A percentile compares a stretch with the other conserved stretches of the same genome.
These are phyloP conservation scores for Drosophila ambigua DNA, from an alignment of 1,140 invertebrate genomes.

Conservation along the genomic window DNA sequence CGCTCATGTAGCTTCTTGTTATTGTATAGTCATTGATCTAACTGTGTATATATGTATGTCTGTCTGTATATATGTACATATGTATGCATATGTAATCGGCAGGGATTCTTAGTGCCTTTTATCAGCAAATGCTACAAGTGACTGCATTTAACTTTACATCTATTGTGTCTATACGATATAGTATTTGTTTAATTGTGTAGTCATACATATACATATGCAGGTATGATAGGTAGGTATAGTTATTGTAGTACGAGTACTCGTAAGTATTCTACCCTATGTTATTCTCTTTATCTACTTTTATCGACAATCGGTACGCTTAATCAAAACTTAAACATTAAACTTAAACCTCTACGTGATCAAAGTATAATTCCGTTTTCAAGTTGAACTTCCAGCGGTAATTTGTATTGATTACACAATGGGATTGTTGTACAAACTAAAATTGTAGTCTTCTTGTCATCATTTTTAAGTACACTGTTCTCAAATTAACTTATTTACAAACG, in stretches of 20 bases:
- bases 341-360: constrained; percentile 56
- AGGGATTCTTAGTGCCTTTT: constrained; percentile 33
- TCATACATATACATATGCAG: constrained; percentile 17
- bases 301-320: constrained; percentile 71
- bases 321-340: constrained; percentile 60
- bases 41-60: constrained; percentile 24
- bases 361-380: constrained; percentile 50
- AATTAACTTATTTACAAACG: constrained; percentile 43
- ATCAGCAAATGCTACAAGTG: constrained; percentile 73
- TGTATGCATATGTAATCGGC: constrained; percentile 11
- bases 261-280: constrained; percentile 47
- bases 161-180: constrained; percentile 59
- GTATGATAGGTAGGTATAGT: constrained; percentile 53
- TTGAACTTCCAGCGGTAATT: constrained; percentile 51
- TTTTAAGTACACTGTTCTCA: constrained; percentile 40
- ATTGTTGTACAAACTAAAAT: constrained; percentile 51
- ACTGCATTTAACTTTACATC: constrained; percentile 61
- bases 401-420: constrained; percentile 40
- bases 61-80: constrained; percentile 22
- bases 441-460: constrained; percentile 54
- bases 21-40: not conserved
- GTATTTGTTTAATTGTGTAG: constrained; percentile 53
- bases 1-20: no score
- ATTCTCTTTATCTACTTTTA: constrained; percentile 25
- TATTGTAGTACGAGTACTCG: constrained; percentile 71